These are phyloP conservation scores for Nasonia oneida DNA, from an alignment of 2,888 invertebrate genomes.

Conservation along the genomic window DNA sequence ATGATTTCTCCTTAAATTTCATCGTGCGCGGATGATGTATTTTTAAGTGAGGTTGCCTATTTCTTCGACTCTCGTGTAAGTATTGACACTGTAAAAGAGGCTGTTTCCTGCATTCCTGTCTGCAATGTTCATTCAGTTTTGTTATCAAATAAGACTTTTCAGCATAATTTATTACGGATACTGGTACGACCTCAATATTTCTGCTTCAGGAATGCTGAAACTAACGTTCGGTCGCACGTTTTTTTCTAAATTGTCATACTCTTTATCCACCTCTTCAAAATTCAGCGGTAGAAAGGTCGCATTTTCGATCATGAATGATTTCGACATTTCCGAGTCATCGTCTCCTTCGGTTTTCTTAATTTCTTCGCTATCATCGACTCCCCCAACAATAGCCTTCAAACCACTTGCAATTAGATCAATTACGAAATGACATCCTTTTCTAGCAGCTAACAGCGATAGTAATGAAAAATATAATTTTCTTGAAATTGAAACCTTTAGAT, in stretches of 20 bases:
- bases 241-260: not conserved
- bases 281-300: not conserved
- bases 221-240: not conserved
- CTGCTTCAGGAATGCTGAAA: conserved; percentile 3
- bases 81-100: not conserved
- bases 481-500: not conserved
- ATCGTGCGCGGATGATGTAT: conserved; percentile 16
- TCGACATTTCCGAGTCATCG: not conserved
- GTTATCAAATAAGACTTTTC: not conserved
- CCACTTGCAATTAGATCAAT: conserved; percentile 70
- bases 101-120: not conserved
- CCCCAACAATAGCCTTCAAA: conserved; percentile 65
- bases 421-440: conserved; percentile 67
- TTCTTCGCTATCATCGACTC: not conserved
- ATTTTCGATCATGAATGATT: not conserved
- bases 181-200: not conserved
- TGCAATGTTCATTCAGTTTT: not conserved
- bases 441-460: conserved; percentile 63
- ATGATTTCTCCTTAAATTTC: conserved; percentile 53
- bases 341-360: not conserved
- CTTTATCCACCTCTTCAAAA: not conserved
- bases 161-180: not conserved
- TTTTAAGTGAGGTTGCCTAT: conserved; percentile 7
- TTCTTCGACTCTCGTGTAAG: not conserved
- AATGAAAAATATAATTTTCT: not conserved